Conservation (phyloP, 2,113 vertebrate species). For the Channa maculata region DNA sequence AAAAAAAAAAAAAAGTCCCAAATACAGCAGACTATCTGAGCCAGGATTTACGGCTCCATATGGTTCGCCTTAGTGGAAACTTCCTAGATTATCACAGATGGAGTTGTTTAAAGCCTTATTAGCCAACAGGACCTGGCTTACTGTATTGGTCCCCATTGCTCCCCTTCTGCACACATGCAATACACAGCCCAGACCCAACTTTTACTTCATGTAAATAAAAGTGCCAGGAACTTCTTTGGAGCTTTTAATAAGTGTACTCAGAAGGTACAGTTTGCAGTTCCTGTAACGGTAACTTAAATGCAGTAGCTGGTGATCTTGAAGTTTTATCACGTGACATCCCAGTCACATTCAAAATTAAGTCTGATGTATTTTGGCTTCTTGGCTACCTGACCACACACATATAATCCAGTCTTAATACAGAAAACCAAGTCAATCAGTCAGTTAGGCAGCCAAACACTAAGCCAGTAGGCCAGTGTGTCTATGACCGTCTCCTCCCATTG, state of each 20-base stretch:
- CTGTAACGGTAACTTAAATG: too few relatives aligned
- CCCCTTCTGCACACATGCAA: not conserved
- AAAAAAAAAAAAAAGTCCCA: conserved; percentile 33
- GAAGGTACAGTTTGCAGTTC: too few relatives aligned
- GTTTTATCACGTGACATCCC: too few relatives aligned
- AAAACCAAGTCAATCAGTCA: not conserved
- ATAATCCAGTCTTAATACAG: not conserved
- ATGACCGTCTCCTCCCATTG: conserved; percentile 53
- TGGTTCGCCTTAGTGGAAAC: conserved; percentile 64
- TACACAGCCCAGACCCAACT: not conserved
- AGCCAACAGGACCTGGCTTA: conserved; percentile 50
- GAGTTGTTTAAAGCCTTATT: conserved; percentile 70
- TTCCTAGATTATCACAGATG: conserved; percentile 63
- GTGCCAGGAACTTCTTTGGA: too few relatives aligned
- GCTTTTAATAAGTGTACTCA: too few relatives aligned
- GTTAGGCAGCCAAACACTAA: conserved; percentile 20
- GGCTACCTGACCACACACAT: too few relatives aligned
- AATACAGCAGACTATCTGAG: conserved; percentile 30
- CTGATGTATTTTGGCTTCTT: conserved; percentile 1
- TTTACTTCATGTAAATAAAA: too few relatives aligned
- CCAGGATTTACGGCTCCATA: conserved; percentile 66
- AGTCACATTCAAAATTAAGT: too few relatives aligned
- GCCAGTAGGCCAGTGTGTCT: conserved; percentile 36
- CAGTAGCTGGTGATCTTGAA: too few relatives aligned
- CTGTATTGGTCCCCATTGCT: conserved; percentile 36